Evolutionary conservation across 2,888 invertebrate species (phyloP), one percentile per base, ranked within the genome.

Genomic region (Tetramorium bicarinatum): DNA sequence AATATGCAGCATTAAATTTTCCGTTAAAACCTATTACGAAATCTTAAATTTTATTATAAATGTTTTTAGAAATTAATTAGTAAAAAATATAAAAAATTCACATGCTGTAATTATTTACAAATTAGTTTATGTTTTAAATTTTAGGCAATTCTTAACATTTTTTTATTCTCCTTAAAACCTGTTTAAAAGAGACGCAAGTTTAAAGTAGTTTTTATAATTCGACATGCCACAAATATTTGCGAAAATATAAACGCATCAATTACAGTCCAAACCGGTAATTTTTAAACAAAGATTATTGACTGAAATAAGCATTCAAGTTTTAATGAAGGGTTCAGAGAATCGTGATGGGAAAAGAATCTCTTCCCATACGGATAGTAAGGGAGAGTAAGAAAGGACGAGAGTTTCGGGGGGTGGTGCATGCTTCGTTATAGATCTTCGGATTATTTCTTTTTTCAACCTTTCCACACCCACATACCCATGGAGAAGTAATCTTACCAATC

Each of bases 341-440:
- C 9, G n/a, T 7, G 41, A 1, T n/a, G 29, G 13, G 61, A 67
- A 77, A 81, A 75, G 64, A 79, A 85, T 77, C 54, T 82, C 49
- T 25, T 64, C 21, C 34, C 49, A 18, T 59, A 8, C 0, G 85
- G 34, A 54, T 38, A 34, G 29, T 34, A 41, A 62, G 34, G 54
- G 15, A 25, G 52, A 8, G 38, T 34, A 29, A 61, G 54, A 44
- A 41, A 38, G 62, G 29, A 75, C 29, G n/a, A 64, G 38, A 75
- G 49, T 49, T 52, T 74, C 41, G 62, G 47, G 74, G 41, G 38
- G 4, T 34, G 34, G 71, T 72, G 81, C 86, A 81, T 59, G 74
- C 82, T 87, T 82, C 84, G 81, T 84, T 87, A 84, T 87, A 84
- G 80, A 82, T 80, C 59, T 72, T 59, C 6, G 13, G 7, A 13